phyloP scores from a whole-genome alignment of 2,797 vertebrate genomes.

The Linurgus olivaceus region DNA sequence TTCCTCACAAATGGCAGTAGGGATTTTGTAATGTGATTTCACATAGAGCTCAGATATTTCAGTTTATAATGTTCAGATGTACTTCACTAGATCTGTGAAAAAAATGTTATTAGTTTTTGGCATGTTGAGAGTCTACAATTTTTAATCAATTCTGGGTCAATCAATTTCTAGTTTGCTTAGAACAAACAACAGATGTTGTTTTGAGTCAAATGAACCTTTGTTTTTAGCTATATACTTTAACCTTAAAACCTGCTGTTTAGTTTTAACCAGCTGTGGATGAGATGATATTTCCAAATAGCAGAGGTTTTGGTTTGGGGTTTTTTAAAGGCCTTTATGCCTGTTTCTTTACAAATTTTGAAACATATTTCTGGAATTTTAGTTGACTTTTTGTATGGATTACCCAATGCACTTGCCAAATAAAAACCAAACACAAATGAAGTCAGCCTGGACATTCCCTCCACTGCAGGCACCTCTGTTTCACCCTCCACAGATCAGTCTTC shows the following conservation, averaged over 20 bases:
- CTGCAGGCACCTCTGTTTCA: background rate
- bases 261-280: background rate
- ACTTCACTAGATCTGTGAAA: background rate
- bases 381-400: background rate
- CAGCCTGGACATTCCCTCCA: background rate
- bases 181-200: slow-evolving; percentile 47
- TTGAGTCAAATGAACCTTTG: slow-evolving; percentile 10
- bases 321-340: background rate
- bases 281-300: background rate
- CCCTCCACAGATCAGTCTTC: fast-evolving
- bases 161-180: slow-evolving; percentile 8
- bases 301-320: background rate
- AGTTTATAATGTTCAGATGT: background rate
- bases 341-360: background rate
- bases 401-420: background rate
- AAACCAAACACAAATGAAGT: background rate
- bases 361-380: background rate
- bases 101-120: background rate
- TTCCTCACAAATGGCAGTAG: background rate
- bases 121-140: background rate
- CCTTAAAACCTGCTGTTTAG: background rate
- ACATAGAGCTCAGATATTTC: background rate
- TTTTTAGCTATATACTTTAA: slow-evolving; percentile 7
- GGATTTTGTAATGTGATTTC: slow-evolving; percentile 1
- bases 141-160: slow-evolving; percentile 32